Conservation (phyloP, 2,888 invertebrate species). For the Callosobruchus maculatus region DNA sequence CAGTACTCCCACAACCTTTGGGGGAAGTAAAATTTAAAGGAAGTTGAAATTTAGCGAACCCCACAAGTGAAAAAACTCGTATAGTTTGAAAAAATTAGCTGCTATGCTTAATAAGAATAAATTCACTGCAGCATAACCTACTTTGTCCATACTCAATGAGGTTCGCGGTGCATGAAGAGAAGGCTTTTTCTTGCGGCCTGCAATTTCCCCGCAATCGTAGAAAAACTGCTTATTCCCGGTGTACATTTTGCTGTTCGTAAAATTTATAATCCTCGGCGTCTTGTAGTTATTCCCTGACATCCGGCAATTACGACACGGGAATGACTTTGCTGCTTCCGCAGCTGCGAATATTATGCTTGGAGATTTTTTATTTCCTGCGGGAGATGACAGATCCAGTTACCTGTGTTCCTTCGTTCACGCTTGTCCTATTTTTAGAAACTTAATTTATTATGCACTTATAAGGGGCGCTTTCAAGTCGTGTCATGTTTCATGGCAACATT, state of each 20-base stretch:
- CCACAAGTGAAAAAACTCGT: no score
- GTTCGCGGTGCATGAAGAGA: no score
- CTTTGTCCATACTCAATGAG: no score
- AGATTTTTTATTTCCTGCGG: neutral
- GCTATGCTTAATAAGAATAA: no score
- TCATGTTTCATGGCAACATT: no score
- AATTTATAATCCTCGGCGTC: neutral
- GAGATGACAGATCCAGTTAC: neutral
- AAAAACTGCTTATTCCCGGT: neutral
- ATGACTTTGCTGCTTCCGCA: neutral
- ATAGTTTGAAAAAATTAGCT: no score
- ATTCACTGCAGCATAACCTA: no score
- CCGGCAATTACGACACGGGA: neutral
- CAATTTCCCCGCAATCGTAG: neutral
- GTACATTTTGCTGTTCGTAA: neutral
- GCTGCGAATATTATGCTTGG: neutral
- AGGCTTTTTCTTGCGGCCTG: no score
- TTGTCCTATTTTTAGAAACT: neutral
- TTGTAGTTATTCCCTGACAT: neutral
- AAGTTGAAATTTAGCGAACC: no score
- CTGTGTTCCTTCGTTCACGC: neutral
- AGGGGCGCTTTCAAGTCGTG: no score
- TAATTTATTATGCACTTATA: neutral
- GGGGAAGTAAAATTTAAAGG: no score
- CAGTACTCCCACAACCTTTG: no score